Evolutionary conservation across 2,113 vertebrate genomes (phyloP).

Genomic region (Rhinolophus ferrumequinum): DNA sequence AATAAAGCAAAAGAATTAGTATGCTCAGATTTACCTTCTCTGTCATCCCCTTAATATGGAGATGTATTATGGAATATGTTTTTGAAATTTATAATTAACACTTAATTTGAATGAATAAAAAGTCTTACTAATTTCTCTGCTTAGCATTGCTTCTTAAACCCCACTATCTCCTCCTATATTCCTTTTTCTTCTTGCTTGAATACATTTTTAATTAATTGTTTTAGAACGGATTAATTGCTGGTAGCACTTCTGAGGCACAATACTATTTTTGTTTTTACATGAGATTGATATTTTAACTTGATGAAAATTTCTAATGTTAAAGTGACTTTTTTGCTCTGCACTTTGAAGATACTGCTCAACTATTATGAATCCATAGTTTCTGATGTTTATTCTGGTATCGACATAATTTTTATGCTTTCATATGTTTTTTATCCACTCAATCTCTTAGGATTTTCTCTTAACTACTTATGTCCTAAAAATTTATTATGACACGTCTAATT

Average conservation of each 20-base stretch:
- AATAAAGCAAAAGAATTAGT: conserved; percentile 26
- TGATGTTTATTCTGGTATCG: background rate
- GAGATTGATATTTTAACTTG: background rate
- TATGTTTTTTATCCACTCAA: background rate
- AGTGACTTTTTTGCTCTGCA: background rate
- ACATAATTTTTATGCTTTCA: background rate
- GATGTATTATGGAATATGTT: background rate
- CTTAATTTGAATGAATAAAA: background rate
- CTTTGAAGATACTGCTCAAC: background rate
- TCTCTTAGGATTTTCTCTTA: background rate
- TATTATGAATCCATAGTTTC: background rate
- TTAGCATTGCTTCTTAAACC: background rate
- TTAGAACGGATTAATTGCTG: background rate
- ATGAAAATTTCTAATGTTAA: background rate
- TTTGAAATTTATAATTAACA: background rate
- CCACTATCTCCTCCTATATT: background rate
- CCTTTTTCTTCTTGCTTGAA: conserved; percentile 36
- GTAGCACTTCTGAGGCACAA: background rate
- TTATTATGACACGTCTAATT: background rate
- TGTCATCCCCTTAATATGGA: background rate
- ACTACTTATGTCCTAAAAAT: background rate
- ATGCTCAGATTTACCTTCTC: background rate
- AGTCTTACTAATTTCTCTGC: background rate
- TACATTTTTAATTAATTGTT: background rate
- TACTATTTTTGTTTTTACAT: background rate